Conservation (phyloP, 2,888 invertebrate species). For the Hyles lineata region DNA sequence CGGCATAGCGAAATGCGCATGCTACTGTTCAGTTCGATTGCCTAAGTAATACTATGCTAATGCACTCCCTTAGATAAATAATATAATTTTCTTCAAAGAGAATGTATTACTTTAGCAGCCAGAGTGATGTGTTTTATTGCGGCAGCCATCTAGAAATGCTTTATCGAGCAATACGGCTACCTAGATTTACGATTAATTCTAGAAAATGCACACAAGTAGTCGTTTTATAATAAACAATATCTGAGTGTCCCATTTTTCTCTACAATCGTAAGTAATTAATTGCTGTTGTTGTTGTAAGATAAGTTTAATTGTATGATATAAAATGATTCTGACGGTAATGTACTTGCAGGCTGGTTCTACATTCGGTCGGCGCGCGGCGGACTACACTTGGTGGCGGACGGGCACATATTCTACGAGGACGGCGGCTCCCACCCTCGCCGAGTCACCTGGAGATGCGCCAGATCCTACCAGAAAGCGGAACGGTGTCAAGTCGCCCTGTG, state of each 20-base stretch:
- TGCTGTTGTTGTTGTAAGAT: background rate
- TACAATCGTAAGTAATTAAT: constrained; percentile 23
- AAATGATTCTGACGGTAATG: constrained; percentile 45
- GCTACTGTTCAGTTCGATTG: background rate
- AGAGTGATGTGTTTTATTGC: constrained; percentile 33
- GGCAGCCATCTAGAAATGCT: constrained; percentile 66
- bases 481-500: constrained; percentile 80
- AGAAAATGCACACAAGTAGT: background rate
- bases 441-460: constrained; percentile 80
- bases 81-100: constrained; percentile 31
- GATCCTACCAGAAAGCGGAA: constrained; percentile 81
- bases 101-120: constrained; percentile 28
- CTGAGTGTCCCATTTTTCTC: background rate
- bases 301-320: background rate
- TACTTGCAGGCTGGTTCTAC: constrained; percentile 81
- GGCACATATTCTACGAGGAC: constrained; percentile 82
- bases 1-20: background rate
- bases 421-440: constrained; percentile 79
- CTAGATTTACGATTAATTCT: constrained; percentile 58
- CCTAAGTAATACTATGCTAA: background rate
- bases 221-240: background rate
- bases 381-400: constrained; percentile 76
- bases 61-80: background rate
- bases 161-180: constrained; percentile 57
- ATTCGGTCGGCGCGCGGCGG: constrained; percentile 80